Base-by-base conservation (phyloP, 2,113 vertebrate species). In the Myocastor coypus region DNA sequence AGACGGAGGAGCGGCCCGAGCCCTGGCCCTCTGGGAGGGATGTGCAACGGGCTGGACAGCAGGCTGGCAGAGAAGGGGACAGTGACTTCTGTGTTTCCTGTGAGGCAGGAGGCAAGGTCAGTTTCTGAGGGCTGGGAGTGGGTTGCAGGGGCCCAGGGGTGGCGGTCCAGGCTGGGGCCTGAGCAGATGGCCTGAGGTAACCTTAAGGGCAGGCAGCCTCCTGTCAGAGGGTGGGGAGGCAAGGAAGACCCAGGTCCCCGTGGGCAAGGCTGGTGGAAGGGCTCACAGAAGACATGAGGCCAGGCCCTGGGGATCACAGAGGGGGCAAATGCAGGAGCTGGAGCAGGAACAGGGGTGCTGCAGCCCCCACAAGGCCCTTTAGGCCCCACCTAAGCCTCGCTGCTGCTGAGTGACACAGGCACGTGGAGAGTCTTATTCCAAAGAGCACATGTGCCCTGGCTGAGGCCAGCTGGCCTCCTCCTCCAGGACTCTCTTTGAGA, bases 261-360 rank as follows among this genome's bases (percentile, higher is more conserved):
- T 37, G 34, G 46, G 34, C 22, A 68, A 69, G 83, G 64, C 16
- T 46, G 46, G 34, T 24, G 26, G 77, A 86, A 63, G 22, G 0
- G 17, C 61, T 52, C 7, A 34, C 30, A 20, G 77, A 52, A 19
- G 46, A 34, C 28, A 40, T 19, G 32, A 28, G 55, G 59, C 37
- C 37, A 28, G 57, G 59, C 24, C 1, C 7, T 4, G 57, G 30
- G 55, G 59, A 59, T 64, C 9, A 0, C 2, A 1, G 5, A 2
- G 32, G 64, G 42, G 42, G n/a, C 55, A 17, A 57, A 34, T 32
- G 80, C 69, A 52, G 55, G 26, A 63, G 7, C 24, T 9, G 42
- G 37, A 0, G 24, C 40, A 26, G 32, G 24, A 68, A 46, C 37
- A n/a, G 78, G 91, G 32, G 81, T 55, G 16, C 37, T 59, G 11